A percentile compares a stretch with the other conserved stretches of the same genome.
Evolutionary conservation across 1,140 invertebrate genomes (phyloP).

Genomic region (Saccostrea cuccullata): DNA sequence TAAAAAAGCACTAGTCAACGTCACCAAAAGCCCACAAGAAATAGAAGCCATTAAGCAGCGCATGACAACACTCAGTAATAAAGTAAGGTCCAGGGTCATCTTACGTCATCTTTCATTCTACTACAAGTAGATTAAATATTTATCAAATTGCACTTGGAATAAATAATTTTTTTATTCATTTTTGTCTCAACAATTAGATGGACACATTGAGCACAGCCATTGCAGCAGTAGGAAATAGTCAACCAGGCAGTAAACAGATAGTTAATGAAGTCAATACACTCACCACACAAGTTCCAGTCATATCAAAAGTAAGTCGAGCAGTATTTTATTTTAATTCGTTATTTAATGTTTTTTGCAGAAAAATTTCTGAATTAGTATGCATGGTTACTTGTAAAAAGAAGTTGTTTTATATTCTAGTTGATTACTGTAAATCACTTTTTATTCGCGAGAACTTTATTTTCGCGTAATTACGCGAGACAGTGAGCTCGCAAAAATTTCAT

Average conservation of each 20-base stretch:
- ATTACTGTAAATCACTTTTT: too few species aligned
- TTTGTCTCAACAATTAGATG: neutral
- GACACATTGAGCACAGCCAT: neutral
- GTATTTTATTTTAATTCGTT: neutral
- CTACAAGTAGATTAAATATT: neutral
- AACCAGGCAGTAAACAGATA: constrained; percentile 5
- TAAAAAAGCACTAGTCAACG: constrained; percentile 2
- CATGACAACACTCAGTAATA: neutral
- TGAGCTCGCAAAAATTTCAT: too few species aligned
- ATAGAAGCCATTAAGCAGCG: neutral
- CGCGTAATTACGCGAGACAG: too few species aligned
- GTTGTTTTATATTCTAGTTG: too few species aligned
- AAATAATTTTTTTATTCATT: neutral
- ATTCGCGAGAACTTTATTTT: too few species aligned
- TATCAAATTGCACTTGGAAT: neutral
- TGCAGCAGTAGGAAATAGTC: neutral
- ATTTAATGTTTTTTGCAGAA: neutral
- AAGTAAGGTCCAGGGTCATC: neutral
- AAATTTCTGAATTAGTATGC: too few species aligned
- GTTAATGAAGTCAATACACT: constrained; percentile 9
- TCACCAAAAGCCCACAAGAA: constrained; percentile 1
- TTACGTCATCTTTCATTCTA: neutral
- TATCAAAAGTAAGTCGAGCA: neutral
- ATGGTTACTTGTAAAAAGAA: too few species aligned
- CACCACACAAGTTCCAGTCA: neutral